Conservation (phyloP, 2,888 invertebrate species). For the Drosophila incognita region DNA sequence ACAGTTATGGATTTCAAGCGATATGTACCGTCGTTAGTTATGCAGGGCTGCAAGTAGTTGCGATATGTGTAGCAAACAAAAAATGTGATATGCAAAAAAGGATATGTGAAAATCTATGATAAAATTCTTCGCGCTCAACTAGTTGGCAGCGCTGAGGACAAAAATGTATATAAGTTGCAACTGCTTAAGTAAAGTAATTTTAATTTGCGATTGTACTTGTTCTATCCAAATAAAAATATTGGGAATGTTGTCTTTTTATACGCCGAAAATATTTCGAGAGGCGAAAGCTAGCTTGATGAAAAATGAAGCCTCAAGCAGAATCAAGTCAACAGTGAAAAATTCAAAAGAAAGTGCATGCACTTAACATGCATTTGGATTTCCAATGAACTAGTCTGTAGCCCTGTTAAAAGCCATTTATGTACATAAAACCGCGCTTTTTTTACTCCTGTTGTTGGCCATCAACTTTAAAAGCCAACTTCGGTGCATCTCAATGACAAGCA, state of each 20-base stretch:
- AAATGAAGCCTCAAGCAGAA: neutral
- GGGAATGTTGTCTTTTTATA: neutral
- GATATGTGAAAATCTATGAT: neutral
- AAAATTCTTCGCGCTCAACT: neutral
- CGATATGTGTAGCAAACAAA: neutral
- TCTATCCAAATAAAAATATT: neutral
- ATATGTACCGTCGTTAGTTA: neutral
- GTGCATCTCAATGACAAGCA: slow-evolving; percentile 44
- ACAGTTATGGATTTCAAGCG: slow-evolving; percentile 19
- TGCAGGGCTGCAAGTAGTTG: slow-evolving; percentile 7
- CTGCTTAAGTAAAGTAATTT: neutral
- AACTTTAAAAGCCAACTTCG: slow-evolving; percentile 46
- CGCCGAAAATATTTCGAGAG: no score
- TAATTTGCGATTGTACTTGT: neutral
- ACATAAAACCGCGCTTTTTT: neutral
- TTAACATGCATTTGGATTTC: slow-evolving; percentile 2
- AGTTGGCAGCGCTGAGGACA: neutral
- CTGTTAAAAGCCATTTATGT: slow-evolving; percentile 34
- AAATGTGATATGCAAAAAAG: neutral
- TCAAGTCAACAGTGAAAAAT: neutral
- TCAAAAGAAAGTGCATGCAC: neutral
- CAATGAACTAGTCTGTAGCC: slow-evolving; percentile 3
- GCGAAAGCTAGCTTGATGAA: neutral
- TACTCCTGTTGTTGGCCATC: slow-evolving; percentile 34
- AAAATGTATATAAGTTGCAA: neutral